Evolutionary conservation across 1,140 invertebrate species (phyloP).

Genomic region (Cheumatopsyche charites): DNA sequence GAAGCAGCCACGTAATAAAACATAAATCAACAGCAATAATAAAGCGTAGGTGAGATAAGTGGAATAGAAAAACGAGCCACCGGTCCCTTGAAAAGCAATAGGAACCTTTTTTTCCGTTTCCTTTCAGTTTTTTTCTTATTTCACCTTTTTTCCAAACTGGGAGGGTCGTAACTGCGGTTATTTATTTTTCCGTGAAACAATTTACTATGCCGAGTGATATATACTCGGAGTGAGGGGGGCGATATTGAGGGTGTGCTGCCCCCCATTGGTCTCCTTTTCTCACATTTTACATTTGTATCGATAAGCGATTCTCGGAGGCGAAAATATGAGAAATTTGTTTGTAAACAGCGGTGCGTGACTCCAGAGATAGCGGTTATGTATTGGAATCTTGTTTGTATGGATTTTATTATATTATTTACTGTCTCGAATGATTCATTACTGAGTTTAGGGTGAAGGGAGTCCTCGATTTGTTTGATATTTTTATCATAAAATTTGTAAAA

Average conservation of each 20-base stretch:
- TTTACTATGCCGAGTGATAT: slow-evolving; percentile 12
- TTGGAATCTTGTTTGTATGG: neutral
- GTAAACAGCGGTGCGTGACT: neutral
- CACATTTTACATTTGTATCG: slow-evolving; percentile 13
- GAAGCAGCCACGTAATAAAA: slow-evolving; percentile 3
- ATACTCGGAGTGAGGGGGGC: neutral
- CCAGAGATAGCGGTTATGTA: neutral
- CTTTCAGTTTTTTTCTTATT: neutral
- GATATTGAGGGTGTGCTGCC: neutral
- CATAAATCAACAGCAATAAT: slow-evolving; percentile 29
- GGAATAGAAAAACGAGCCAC: slow-evolving; percentile 26
- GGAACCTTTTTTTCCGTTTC: slow-evolving; percentile 5
- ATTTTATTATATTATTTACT: neutral
- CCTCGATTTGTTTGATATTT: too few species aligned
- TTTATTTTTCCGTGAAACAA: slow-evolving; percentile 30
- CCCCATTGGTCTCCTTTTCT: neutral
- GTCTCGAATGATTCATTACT: too few species aligned
- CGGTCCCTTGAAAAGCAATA: slow-evolving; percentile 12
- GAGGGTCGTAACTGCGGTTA: slow-evolving; percentile 16
- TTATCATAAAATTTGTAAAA: too few species aligned
- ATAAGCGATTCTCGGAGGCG: neutral
- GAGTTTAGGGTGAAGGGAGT: too few species aligned
- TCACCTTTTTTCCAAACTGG: neutral
- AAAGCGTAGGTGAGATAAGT: slow-evolving; percentile 30
- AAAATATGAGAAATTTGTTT: slow-evolving; percentile 15